Conservation (phyloP, 2,113 vertebrate genomes). For the Ascaphus truei region DNA sequence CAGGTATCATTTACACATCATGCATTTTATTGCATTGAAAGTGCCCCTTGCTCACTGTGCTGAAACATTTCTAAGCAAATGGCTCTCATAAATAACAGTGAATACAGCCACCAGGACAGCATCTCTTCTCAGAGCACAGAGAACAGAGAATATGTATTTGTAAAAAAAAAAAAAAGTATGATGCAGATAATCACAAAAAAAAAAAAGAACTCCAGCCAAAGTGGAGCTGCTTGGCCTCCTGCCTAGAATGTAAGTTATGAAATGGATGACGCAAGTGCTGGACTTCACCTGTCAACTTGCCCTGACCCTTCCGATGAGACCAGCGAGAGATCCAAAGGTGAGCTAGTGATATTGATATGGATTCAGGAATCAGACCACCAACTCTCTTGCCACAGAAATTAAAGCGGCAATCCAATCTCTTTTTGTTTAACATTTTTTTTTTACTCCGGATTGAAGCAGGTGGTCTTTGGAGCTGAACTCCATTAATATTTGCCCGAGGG, state of each 20-base stretch:
- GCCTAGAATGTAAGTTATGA: accelerated
- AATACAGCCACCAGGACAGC: no score
- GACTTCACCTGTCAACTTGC: slow-evolving; percentile 34
- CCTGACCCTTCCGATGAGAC: neutral
- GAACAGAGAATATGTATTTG: neutral
- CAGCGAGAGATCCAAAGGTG: accelerated
- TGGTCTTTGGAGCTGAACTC: no score
- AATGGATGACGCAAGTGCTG: neutral
- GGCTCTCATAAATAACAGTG: no score
- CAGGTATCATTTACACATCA: no score
- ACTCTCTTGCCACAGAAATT: no score
- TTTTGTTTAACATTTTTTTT: no score
- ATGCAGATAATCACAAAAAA: neutral
- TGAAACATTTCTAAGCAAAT: neutral
- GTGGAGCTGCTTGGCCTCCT: neutral
- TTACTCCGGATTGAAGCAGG: no score
- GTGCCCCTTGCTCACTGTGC: neutral
- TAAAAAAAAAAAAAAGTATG: neutral
- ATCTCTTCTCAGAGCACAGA: neutral
- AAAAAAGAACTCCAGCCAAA: neutral
- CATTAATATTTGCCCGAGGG: no score
- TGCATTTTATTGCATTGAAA: neutral
- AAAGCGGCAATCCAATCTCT: no score
- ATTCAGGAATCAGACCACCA: neutral
- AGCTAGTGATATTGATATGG: neutral